Percentiles rank a stretch among this genome's conserved stretches.
phyloP scores from a whole-genome alignment of 1,140 invertebrate species.

The Ridgeia piscesae region DNA sequence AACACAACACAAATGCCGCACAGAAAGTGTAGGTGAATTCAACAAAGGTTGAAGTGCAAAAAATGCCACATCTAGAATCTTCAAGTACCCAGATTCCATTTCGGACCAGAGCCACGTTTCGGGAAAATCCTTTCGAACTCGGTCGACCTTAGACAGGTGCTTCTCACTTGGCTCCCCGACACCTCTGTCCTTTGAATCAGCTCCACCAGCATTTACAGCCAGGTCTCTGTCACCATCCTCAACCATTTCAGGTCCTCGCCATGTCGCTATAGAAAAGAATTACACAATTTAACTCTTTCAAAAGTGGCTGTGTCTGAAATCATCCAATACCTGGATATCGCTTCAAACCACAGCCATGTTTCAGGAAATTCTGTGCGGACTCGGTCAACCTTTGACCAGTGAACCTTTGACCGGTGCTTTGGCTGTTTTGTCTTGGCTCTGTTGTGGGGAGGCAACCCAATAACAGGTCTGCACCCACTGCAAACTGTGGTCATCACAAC shows the following conservation, averaged over 20 bases:
- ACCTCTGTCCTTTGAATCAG: background rate
- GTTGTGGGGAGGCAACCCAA: too few species aligned
- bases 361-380: too few species aligned
- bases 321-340: too few species aligned
- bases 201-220: background rate
- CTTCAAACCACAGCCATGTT: too few species aligned
- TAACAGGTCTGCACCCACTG: too few species aligned
- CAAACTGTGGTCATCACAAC: too few species aligned
- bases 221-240: background rate
- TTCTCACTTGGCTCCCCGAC: background rate
- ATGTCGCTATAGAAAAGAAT: background rate
- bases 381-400: too few species aligned
- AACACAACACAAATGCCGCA: background rate
- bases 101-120: constrained; percentile 18
- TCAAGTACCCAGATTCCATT: constrained; percentile 9
- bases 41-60: background rate
- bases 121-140: constrained; percentile 21
- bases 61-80: background rate
- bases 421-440: too few species aligned
- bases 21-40: background rate
- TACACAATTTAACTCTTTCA: too few species aligned
- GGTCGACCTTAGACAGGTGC: background rate
- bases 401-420: too few species aligned
- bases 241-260: background rate
- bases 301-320: too few species aligned